Evolutionary conservation across 2,797 vertebrate genomes (phyloP).

Genomic region (Dromococcyx pavoninus): DNA sequence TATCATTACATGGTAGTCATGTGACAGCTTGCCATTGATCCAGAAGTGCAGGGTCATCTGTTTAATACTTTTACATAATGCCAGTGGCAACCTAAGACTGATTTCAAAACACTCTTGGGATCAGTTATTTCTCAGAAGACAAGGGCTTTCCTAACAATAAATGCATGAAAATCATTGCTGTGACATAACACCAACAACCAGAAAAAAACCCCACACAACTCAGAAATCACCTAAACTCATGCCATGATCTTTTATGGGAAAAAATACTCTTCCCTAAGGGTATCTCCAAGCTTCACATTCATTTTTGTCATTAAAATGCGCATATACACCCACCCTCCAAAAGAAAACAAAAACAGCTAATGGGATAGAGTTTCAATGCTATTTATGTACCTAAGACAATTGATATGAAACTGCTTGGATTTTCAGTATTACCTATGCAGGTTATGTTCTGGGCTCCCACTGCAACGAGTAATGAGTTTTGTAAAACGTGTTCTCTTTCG

Average conservation of each 20-base stretch:
- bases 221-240: neutral
- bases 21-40: neutral
- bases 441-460: neutral
- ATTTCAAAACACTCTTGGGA: neutral
- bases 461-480: neutral
- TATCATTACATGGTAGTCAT: neutral
- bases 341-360: neutral
- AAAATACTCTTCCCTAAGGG: neutral
- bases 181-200: too few species aligned
- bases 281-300: neutral
- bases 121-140: neutral
- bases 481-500: slow-evolving; percentile 6
- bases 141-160: neutral
- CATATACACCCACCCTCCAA: accelerated
- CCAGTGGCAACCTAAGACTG: neutral
- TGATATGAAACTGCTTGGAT: neutral
- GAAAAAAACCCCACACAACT: neutral
- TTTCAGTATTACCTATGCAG: neutral
- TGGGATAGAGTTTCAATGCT: neutral
- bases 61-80: neutral
- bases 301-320: neutral
- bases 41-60: neutral
- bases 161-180: neutral
- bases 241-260: neutral
- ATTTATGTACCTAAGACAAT: neutral